Conservation (phyloP, 2,797 vertebrate species). For the Spinus pinus region DNA sequence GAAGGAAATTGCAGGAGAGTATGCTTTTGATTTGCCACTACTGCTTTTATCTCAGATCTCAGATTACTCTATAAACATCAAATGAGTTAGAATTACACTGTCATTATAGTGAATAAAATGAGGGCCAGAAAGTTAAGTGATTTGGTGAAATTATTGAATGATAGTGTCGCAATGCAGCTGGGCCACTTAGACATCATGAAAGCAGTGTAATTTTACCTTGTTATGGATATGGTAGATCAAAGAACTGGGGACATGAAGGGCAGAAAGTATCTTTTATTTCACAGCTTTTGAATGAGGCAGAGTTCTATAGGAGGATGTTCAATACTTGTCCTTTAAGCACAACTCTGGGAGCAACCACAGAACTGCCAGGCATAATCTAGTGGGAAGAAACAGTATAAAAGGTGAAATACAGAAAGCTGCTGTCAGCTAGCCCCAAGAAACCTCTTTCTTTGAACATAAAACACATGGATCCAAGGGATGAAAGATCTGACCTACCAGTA, state of each 20-base stretch:
- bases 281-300: neutral
- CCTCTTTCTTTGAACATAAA: neutral
- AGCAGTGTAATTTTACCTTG: neutral
- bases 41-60: slow-evolving; percentile 16
- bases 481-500: neutral
- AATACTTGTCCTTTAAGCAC: neutral
- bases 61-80: neutral
- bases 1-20: neutral
- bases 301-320: neutral
- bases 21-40: slow-evolving; percentile 7
- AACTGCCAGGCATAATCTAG: neutral
- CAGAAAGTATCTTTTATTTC: neutral
- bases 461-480: neutral
- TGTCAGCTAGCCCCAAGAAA: neutral
- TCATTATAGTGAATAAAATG: neutral
- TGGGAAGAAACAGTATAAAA: neutral
- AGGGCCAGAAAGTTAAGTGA: neutral
- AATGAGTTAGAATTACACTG: neutral
- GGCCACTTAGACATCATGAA: neutral
- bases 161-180: neutral
- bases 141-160: neutral
- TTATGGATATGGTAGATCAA: neutral
- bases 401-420: neutral
- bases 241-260: neutral
- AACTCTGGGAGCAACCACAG: neutral